phyloP scores from a whole-genome alignment of 2,888 invertebrate species.

The Cecidostiba fungosa region DNA sequence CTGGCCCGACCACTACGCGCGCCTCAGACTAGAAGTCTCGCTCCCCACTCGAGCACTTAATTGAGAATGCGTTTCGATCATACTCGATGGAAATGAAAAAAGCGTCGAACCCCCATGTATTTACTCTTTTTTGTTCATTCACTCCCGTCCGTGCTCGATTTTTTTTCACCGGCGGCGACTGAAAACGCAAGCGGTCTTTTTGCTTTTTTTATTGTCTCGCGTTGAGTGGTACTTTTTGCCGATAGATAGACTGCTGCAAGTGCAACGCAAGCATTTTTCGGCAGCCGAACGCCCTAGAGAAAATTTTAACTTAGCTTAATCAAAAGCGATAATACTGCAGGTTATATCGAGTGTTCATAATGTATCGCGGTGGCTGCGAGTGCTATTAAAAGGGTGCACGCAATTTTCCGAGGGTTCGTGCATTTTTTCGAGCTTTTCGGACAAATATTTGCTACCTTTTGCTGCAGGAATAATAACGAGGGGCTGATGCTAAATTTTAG shows the following conservation, averaged over 20 bases:
- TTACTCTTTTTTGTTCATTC: conserved; percentile 64
- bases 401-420: conserved; percentile 10
- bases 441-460: conserved; percentile 34
- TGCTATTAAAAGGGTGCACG: not conserved
- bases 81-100: conserved; percentile 62
- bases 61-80: conserved; percentile 63
- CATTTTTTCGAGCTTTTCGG: conserved; percentile 33
- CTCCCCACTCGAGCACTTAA: conserved; percentile 42
- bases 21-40: conserved; percentile 43
- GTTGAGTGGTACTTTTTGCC: conserved; percentile 48
- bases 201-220: conserved; percentile 43
- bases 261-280: conserved; percentile 44
- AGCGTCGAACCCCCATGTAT: conserved; percentile 48
- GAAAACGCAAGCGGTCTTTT: not conserved
- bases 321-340: not conserved
- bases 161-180: conserved; percentile 26
- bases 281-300: not conserved
- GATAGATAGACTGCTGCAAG: not conserved
- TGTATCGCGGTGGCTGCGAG: not conserved
- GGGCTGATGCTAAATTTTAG: not conserved
- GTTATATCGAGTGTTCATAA: conserved; percentile 9
- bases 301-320: conserved; percentile 53
- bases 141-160: conserved; percentile 15
- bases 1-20: conserved; percentile 26
- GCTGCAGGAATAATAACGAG: not conserved